These are phyloP conservation scores for Melanerpes formicivorus DNA, from an alignment of 2,113 vertebrate species.

Conservation along the genomic window DNA sequence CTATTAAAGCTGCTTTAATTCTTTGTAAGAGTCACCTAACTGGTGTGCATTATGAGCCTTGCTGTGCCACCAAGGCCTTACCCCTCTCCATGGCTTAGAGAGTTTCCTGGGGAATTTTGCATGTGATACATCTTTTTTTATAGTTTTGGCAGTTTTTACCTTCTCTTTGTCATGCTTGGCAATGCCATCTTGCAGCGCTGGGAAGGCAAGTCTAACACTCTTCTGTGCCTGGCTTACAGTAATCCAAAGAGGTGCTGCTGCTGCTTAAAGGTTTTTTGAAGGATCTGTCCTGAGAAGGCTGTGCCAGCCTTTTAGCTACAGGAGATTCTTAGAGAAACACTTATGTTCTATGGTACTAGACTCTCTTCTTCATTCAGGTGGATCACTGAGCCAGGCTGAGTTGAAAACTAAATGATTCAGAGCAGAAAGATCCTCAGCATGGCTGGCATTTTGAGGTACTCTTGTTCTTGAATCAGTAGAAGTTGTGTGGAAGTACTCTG, in stretches of 20 bases:
- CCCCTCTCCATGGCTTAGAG: background rate
- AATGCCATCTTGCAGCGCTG: too few species aligned
- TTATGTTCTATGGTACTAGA: background rate
- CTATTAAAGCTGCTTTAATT: background rate
- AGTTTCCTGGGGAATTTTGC: background rate
- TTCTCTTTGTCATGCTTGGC: background rate
- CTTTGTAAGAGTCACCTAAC: background rate
- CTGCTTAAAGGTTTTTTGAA: background rate
- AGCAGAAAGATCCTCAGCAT: background rate
- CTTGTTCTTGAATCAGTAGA: background rate
- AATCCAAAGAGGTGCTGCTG: fast-evolving
- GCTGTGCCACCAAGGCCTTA: background rate
- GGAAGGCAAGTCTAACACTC: background rate
- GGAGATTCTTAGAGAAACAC: background rate
- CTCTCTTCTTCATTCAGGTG: background rate
- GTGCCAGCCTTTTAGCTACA: background rate
- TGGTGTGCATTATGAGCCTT: background rate
- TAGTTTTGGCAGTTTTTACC: background rate
- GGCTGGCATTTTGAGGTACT: background rate
- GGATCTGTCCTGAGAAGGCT: background rate
- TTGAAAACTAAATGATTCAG: background rate
- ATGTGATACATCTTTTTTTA: background rate
- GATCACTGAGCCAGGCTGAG: background rate
- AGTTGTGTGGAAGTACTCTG: background rate
- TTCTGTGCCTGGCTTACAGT: background rate